Evolutionary conservation across 1,140 invertebrate genomes (phyloP).

Genomic region (Acromyrmex charruanus): DNA sequence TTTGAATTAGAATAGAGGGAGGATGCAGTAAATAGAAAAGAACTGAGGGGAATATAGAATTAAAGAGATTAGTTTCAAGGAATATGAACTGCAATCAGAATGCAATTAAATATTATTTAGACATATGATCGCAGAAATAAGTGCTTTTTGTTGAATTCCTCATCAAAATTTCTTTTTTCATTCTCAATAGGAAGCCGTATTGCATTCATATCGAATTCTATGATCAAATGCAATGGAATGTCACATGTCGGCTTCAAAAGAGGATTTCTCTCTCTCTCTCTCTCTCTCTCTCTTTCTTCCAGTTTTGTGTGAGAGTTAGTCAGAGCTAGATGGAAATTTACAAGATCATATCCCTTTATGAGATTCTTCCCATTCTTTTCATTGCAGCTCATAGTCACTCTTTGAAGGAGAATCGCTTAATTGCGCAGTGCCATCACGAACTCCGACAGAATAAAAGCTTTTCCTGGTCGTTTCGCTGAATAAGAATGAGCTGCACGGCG

Average conservation of each 20-base stretch:
- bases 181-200: constrained; percentile 4
- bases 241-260: constrained; percentile 41
- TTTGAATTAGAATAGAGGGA: neutral
- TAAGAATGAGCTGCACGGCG: constrained; percentile 48
- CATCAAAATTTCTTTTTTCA: constrained; percentile 9
- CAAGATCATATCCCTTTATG: constrained; percentile 62
- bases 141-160: constrained; percentile 13
- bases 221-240: constrained; percentile 40
- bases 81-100: neutral
- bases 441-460: constrained; percentile 50
- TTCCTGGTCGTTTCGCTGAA: constrained; percentile 51
- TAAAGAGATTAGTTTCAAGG: constrained; percentile 11
- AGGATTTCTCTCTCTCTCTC: neutral
- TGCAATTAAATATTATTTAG: neutral
- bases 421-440: constrained; percentile 62
- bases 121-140: constrained; percentile 15
- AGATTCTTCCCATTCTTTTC: constrained; percentile 61
- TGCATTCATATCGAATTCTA: constrained; percentile 26
- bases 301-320: constrained; percentile 21
- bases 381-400: constrained; percentile 50
- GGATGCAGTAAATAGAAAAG: neutral
- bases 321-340: constrained; percentile 48
- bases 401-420: constrained; percentile 59
- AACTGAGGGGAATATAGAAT: neutral
- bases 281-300: neutral